These are phyloP conservation scores for Ctena decussata DNA, from an alignment of 2,888 invertebrate species.

Conservation along the genomic window DNA sequence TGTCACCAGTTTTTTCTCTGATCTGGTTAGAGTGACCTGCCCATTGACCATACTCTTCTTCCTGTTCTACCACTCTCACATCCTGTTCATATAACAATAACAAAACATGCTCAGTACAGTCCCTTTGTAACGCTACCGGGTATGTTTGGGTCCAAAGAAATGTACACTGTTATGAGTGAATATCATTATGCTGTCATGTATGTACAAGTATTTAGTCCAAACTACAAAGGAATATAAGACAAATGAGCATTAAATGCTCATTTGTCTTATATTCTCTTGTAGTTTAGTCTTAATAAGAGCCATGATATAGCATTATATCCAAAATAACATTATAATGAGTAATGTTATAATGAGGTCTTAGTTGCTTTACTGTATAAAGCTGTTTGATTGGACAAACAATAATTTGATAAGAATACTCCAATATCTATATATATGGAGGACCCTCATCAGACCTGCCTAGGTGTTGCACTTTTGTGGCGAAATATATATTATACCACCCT, in stretches of 20 bases:
- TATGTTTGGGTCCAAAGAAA: neutral
- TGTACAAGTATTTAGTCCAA: neutral
- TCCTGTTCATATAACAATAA: neutral
- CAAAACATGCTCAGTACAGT: neutral
- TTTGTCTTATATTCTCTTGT: no score
- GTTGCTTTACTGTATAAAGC: no score
- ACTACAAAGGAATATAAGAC: neutral
- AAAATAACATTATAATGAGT: no score
- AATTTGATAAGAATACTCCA: no score
- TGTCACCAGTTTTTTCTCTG: neutral
- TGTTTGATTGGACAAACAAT: no score
- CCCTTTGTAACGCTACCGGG: neutral
- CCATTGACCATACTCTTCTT: neutral
- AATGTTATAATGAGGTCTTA: no score
- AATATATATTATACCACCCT: no score
- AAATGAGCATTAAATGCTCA: neutral
- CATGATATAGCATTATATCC: no score
- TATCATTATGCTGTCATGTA: neutral
- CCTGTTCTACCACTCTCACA: conserved; percentile 20
- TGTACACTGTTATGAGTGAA: neutral
- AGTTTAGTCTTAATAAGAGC: no score
- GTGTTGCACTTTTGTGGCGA: no score
- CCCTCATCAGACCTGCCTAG: no score
- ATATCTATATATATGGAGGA: no score
- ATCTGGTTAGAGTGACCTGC: conserved; percentile 3